Conservation (phyloP, 2,113 vertebrate species). For the Rattus rattus region DNA sequence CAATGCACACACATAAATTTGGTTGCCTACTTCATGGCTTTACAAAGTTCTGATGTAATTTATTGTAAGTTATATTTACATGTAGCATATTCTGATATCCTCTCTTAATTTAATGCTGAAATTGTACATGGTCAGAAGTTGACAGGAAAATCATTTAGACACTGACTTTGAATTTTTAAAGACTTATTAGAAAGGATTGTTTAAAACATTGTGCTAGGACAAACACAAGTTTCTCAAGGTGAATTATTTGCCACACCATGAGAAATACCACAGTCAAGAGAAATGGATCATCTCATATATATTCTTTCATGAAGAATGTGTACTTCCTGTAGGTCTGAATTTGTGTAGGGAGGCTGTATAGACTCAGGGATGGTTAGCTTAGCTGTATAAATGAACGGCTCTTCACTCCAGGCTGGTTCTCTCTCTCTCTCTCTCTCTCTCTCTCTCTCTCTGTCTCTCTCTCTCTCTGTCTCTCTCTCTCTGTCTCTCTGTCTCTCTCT, state of each 20-base stretch:
- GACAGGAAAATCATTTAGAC: slow-evolving; percentile 49
- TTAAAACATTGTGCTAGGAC: not conserved
- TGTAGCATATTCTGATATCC: not conserved
- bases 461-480: too few relatives aligned
- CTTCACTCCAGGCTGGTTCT: slow-evolving; percentile 44
- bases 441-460: too few relatives aligned
- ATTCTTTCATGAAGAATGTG: slow-evolving; percentile 1
- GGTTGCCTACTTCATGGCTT: not conserved
- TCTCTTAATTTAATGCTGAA: not conserved
- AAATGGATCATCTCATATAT: slow-evolving; percentile 43
- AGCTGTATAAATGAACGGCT: slow-evolving; percentile 37
- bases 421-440: not conserved
- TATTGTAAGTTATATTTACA: not conserved
- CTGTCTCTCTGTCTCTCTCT: too few relatives aligned
- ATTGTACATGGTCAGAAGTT: slow-evolving; percentile 6
- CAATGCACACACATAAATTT: not conserved
- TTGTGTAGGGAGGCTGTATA: slow-evolving; percentile 19
- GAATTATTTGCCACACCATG: not conserved
- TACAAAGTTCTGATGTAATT: not conserved
- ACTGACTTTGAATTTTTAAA: slow-evolving; percentile 51
- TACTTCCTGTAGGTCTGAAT: not conserved
- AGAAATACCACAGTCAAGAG: slow-evolving; percentile 34
- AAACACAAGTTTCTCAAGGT: slow-evolving; percentile 21
- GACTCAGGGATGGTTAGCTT: not conserved
- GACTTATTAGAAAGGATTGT: not conserved